These are phyloP conservation scores for Delia radicum DNA, from an alignment of 1,140 invertebrate species.

Conservation along the genomic window DNA sequence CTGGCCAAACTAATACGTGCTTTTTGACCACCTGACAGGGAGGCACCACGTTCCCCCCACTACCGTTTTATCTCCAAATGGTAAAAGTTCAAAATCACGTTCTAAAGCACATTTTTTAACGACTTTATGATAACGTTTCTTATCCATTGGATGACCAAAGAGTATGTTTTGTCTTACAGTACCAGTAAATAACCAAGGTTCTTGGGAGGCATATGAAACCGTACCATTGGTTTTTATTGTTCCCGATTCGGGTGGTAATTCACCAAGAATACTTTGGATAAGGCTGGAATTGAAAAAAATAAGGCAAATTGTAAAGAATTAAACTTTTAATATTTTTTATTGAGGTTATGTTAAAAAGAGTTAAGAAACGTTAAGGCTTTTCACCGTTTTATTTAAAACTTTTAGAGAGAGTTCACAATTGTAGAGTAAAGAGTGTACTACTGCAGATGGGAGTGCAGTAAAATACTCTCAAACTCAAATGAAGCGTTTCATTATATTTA, in stretches of 20 bases:
- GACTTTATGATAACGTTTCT: conserved; percentile 71
- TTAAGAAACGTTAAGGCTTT: too few relatives aligned
- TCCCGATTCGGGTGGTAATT: conserved; percentile 72
- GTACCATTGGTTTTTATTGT: conserved; percentile 71
- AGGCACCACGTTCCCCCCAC: conserved; percentile 84
- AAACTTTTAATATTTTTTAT: too few relatives aligned
- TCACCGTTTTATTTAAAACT: too few relatives aligned
- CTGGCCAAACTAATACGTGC: conserved; percentile 86
- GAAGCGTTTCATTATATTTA: too few relatives aligned
- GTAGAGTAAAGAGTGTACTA: too few relatives aligned
- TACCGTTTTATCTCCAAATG: conserved; percentile 80
- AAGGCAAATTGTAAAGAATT: too few relatives aligned
- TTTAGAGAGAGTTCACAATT: too few relatives aligned
- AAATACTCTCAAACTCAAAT: too few relatives aligned
- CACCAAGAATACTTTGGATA: conserved; percentile 77
- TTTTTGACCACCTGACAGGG: conserved; percentile 85
- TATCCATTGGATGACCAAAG: conserved; percentile 78
- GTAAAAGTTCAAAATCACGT: conserved; percentile 73
- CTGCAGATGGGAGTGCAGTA: too few relatives aligned
- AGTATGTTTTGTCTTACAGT: conserved; percentile 85
- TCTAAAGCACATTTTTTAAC: conserved; percentile 74
- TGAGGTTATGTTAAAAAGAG: too few relatives aligned
- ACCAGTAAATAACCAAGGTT: conserved; percentile 85
- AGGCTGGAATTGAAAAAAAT: conserved; percentile 65
- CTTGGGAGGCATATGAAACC: conserved; percentile 88